Percentiles rank a stretch among this genome's conserved stretches.
phyloP scores from a whole-genome alignment of 2,113 vertebrate species.

The Oncorhynchus gorbuscha region DNA sequence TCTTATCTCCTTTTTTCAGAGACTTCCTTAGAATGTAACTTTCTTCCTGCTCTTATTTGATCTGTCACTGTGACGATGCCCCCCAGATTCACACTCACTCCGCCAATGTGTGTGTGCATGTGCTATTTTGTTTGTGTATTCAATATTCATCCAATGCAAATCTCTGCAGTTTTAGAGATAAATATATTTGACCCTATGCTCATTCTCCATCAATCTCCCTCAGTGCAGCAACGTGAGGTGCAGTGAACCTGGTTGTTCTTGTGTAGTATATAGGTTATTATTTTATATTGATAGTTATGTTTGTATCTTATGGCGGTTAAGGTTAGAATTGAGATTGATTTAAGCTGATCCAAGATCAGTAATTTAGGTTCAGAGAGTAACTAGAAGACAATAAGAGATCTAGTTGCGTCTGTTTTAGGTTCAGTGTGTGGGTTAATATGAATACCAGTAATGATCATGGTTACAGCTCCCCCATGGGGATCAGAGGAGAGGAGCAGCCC shows the following conservation, averaged over 20 bases:
- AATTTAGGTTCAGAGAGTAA: neutral
- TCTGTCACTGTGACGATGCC: slow-evolving; percentile 24
- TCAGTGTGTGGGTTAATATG: neutral
- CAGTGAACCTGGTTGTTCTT: too few species aligned
- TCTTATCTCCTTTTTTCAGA: slow-evolving; percentile 27
- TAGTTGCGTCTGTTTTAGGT: neutral
- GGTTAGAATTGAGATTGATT: too few species aligned
- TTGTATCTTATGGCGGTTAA: too few species aligned
- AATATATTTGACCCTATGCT: too few species aligned
- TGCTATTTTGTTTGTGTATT: too few species aligned
- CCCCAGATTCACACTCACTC: slow-evolving; percentile 5
- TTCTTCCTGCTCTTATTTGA: slow-evolving; percentile 40
- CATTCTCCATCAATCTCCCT: too few species aligned
- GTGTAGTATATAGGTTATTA: too few species aligned
- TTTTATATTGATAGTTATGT: too few species aligned
- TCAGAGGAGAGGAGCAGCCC: neutral
- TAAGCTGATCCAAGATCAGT: too few species aligned
- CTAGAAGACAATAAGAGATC: neutral
- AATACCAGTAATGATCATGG: neutral
- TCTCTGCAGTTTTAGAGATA: too few species aligned
- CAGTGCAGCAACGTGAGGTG: too few species aligned
- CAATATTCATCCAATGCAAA: too few species aligned
- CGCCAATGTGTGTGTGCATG: neutral
- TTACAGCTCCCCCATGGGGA: neutral
- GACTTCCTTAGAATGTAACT: slow-evolving; percentile 39